Percentiles rank a stretch among this genome's conserved stretches.
These are phyloP conservation scores for Kobus ellipsiprymnus DNA, from an alignment of 2,113 vertebrate species.

Conservation along the genomic window DNA sequence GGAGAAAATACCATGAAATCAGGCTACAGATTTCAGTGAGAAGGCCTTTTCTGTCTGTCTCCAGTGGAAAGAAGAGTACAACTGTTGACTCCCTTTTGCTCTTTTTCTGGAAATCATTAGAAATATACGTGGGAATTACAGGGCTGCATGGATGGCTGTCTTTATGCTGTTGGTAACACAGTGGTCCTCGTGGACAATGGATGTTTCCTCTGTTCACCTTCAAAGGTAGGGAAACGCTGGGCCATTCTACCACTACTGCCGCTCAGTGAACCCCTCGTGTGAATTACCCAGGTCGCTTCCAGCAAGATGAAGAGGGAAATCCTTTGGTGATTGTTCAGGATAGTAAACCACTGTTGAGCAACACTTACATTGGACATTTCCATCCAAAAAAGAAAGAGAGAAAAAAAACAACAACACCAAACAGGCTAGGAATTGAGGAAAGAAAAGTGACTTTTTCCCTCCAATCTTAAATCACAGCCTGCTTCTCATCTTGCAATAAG, in stretches of 20 bases:
- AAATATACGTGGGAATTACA: not conserved
- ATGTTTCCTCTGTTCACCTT: not conserved
- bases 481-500: not conserved
- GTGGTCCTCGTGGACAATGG: not conserved
- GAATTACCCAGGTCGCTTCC: not conserved
- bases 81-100: not conserved
- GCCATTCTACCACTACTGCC: not conserved
- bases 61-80: not conserved
- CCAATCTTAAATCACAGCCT: not conserved
- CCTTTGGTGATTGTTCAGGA: not conserved
- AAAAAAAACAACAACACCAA: not conserved
- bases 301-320: not conserved
- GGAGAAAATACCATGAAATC: not conserved
- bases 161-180: not conserved
- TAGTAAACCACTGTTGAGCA: not conserved
- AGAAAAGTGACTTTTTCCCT: not conserved
- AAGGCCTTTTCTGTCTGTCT: not conserved
- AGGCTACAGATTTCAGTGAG: not conserved
- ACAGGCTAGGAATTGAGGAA: not conserved
- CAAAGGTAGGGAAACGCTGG: not conserved
- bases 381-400: not conserved
- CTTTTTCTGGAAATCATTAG: constrained; percentile 13
- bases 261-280: not conserved
- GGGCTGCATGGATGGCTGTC: not conserved
- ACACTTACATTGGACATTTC: not conserved